A percentile compares a stretch with the other conserved stretches of the same genome.
Evolutionary conservation across 2,888 invertebrate genomes (phyloP).

Genomic region (Andrena chrysosceles): DNA sequence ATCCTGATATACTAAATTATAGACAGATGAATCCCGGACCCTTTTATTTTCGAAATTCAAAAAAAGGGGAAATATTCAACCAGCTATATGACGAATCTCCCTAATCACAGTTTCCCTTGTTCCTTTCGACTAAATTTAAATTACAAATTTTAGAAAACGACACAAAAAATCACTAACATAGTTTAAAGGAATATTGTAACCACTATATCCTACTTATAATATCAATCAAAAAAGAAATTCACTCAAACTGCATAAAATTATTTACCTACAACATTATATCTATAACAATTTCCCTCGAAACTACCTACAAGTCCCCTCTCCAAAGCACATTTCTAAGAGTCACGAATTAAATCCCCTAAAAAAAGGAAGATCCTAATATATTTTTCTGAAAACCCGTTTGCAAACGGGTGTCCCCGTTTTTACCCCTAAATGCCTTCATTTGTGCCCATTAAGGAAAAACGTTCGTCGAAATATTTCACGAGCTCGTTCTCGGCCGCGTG

Average conservation of each 20-base stretch:
- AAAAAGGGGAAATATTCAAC: background rate
- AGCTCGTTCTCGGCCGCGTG: slow-evolving; percentile 16
- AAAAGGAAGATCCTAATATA: background rate
- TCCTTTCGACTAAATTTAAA: background rate
- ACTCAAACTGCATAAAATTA: background rate
- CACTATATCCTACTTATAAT: too few species aligned
- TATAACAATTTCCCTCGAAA: background rate
- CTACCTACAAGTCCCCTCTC: background rate
- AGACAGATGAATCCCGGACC: background rate
- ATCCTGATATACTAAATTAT: slow-evolving; percentile 33
- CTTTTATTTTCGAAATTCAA: background rate
- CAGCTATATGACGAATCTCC: background rate
- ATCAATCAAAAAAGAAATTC: background rate
- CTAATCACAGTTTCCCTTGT: background rate
- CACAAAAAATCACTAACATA: background rate
- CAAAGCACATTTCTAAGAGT: background rate
- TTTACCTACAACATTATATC: background rate
- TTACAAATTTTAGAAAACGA: background rate
- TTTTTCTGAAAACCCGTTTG: background rate
- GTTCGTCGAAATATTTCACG: slow-evolving; percentile 43
- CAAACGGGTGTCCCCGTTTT: background rate
- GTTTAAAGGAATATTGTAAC: too few species aligned
- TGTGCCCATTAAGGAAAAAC: slow-evolving; percentile 33
- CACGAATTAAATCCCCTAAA: background rate
- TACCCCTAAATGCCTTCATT: slow-evolving; percentile 21